Base-by-base conservation (phyloP, 1,140 invertebrate genomes). In the Cepaea nemoralis region DNA sequence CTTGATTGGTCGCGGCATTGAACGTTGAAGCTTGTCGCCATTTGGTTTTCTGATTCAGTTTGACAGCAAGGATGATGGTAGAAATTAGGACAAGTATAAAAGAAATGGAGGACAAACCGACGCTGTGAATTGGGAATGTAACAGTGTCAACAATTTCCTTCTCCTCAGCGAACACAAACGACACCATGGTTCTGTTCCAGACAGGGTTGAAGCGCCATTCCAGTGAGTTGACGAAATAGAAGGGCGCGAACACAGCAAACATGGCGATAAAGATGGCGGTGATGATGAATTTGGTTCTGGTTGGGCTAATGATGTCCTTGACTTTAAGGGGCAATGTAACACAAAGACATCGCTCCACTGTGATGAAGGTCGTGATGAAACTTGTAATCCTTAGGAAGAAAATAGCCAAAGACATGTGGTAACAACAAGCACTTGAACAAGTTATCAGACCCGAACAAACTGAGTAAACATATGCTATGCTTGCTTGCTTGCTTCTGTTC, bases 281-380 rank as follows among this genome's bases (percentile, higher is more conserved):
- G 33, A 31, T 70, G 6, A 70, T 70, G 5, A 40, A n/a, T 24
- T 70, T 70, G 39, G 39, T 40, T 70, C 67, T 8, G 33, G 31
- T 19, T 16, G 24, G 33, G 24, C 2, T 70, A 16, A 70, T 40
- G 33, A 70, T 35, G 39, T 70, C 35, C 39, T 70, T 70, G 8
- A 70, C 67, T 24, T 16, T 70, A 12, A 70, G 33, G 19, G 67
- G 67, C 5, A 70, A 40, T 10, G 39, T 37, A 33, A 70, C n/a
- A 70, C 67, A 70, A n/a, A 70, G n/a, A 70, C 67, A 70, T 37
- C 67, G 8, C 67, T 70, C 67, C 39, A 40, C 5, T n/a, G 67
- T 16, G 16, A 70, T 70, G 16, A 70, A 40, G 5, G 50, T 24
- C 14, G 50, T 55, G 50, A 55, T 55, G 24, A 55, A 55, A 12